Evolutionary conservation across 92 coral and sea anemone genomes (phyloP).

Genomic region (Porites lobata): DNA sequence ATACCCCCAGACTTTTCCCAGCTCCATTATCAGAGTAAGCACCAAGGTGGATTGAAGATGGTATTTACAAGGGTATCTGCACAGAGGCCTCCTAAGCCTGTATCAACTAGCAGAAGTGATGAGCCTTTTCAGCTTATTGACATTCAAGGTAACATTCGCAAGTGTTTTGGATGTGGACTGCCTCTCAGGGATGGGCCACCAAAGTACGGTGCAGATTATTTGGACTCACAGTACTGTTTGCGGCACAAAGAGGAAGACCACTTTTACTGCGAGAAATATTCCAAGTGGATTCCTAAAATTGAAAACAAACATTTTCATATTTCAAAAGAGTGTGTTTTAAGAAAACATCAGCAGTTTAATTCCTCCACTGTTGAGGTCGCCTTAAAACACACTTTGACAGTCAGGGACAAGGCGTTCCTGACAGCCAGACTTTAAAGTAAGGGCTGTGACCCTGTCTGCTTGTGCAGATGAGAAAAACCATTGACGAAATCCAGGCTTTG

Average conservation of each 20-base stretch:
- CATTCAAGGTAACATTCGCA: slow-evolving; percentile 59
- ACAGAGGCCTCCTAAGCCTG: slow-evolving; percentile 36
- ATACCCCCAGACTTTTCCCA: slow-evolving; percentile 32
- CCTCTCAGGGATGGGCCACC: slow-evolving; percentile 40
- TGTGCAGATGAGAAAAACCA: no score
- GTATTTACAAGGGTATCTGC: slow-evolving; percentile 40
- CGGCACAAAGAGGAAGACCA: slow-evolving; percentile 42
- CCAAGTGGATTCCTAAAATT: slow-evolving; percentile 36
- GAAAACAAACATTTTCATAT: slow-evolving; percentile 55
- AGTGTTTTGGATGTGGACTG: slow-evolving; percentile 60
- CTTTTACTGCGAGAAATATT: slow-evolving; percentile 18
- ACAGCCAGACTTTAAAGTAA: slow-evolving; percentile 28
- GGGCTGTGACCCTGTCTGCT: no score
- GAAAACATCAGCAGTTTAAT: slow-evolving; percentile 29
- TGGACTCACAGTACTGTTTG: slow-evolving; percentile 38
- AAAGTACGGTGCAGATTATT: not conserved
- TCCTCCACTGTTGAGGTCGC: slow-evolving; percentile 23
- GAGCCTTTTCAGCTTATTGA: slow-evolving; percentile 32
- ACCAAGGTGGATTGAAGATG: slow-evolving; percentile 51
- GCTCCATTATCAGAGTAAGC: slow-evolving; percentile 41
- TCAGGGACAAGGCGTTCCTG: slow-evolving; percentile 31
- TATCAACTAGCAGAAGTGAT: not conserved
- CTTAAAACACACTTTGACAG: slow-evolving; percentile 32
- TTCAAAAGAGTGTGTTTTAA: slow-evolving; percentile 21
- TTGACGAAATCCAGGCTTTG: no score